Evolutionary conservation across 2,888 invertebrate species (phyloP), one percentile per base, ranked within the genome.

Genomic region (Parapristionchus giblindavisi): DNA sequence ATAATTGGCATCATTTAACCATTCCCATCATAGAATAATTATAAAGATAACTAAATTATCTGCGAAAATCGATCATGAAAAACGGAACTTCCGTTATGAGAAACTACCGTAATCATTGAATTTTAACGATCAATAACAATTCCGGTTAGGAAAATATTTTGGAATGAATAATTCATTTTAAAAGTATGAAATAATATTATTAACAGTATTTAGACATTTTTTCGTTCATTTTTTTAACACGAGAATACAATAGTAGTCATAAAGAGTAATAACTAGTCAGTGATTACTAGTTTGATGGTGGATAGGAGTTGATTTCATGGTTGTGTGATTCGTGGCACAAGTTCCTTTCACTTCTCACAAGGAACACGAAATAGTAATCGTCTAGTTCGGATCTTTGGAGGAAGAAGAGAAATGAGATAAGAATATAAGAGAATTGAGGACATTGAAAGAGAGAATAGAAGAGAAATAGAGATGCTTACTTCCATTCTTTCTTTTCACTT

Each of bases 371-470:
- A n/a, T n/a, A n/a, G n/a, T 58, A n/a, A 36, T 58, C 36, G 36
- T 58, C 58, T 58, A 32, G 58, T 36, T 58, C 36, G 21, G 58
- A 58, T 58, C 58, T 32, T 58, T 8, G n/a, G n/a, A n/a, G n/a
- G n/a, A n/a, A n/a, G n/a, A n/a, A n/a, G n/a, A n/a, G n/a, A 34
- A 58, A 36, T 56, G 56, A 58, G 58, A 34, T 29, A 58, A 58
- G 32, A 36, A 58, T 32, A 58, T 58, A 58, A 58, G 58, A 27
- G 58, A 58, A 58, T 58, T 58, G 58, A 58, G 58, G 58, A 58
- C 58, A 58, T 11, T 34, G 58, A 43, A 34, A 60, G 24, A 27
- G 60, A 60, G 60, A 32, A 43, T 29, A 48, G 66, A 65, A n/a
- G 24, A 65, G 65, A 34, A 32, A 51, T 51, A 17, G n/a, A 8